These are phyloP conservation scores for Ia io DNA, from an alignment of 2,113 vertebrate genomes.

Conservation along the genomic window DNA sequence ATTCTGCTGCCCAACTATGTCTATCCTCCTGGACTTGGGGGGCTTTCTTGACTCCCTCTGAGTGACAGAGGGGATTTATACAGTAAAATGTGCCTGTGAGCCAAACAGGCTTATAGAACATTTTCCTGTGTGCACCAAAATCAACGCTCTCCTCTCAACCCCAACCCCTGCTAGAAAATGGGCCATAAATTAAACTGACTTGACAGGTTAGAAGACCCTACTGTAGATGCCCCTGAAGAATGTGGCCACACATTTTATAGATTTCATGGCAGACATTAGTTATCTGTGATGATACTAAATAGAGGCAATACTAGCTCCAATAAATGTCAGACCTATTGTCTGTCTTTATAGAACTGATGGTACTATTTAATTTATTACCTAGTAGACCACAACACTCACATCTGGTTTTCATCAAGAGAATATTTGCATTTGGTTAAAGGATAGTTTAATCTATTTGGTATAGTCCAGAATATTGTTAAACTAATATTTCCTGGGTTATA, in stretches of 20 bases:
- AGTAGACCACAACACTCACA: not conserved
- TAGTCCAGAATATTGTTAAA: constrained; percentile 33
- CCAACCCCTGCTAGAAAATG: constrained; percentile 16
- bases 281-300: constrained; percentile 29
- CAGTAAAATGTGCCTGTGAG: constrained; percentile 9
- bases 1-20: not conserved
- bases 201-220: not conserved
- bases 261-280: not conserved
- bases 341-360: constrained; percentile 32
- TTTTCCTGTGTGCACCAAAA: not conserved
- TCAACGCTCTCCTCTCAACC: not conserved
- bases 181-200: constrained; percentile 1
- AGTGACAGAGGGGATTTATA: not conserved
- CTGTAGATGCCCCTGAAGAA: not conserved
- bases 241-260: not conserved
- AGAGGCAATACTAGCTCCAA: constrained; percentile 9
- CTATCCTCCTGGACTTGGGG: not conserved
- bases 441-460: constrained; percentile 45
- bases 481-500: constrained; percentile 21
- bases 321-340: not conserved
- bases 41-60: not conserved
- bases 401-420: constrained; percentile 43
- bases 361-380: constrained; percentile 51
- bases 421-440: constrained; percentile 29
- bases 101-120: not conserved